Evolutionary conservation across 2,797 vertebrate species (phyloP), one percentile per base, ranked within the genome.

Genomic region (Sebastolobus altivelis): DNA sequence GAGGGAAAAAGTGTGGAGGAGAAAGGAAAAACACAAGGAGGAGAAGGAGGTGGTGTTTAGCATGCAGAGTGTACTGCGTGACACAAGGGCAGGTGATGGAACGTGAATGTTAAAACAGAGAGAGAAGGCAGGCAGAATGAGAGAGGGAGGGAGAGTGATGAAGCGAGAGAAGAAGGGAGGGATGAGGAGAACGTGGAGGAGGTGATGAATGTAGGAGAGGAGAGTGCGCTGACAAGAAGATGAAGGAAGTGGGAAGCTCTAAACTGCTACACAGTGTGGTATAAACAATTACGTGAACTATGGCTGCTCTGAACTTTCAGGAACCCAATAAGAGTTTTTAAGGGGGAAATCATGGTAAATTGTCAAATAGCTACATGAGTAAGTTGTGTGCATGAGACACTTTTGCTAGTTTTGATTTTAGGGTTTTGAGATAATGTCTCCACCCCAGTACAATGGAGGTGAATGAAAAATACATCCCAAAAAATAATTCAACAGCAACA

Each of bases 71-170:
- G 69, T 43, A 68, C 65, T 25, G 75, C 65, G 22, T 84, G 87
- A 91, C 84, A 92, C 90, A 79, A 90, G 88, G 85, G 87, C 90
- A 93, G 91, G 87, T 90, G 87, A 89, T 79, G 65, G 88, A 89
- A 88, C 49, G 66, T 83, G 89, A 92, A 90, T 89, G 83, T 84
- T 91, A 88, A 91, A 87, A 89, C 68, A 72, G 65, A 60, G 68
- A 74, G 72, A 69, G 82, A 72, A 46, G 63, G 77, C 61, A 29
- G 65, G 59, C 79, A 80, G 74, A 71, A 78, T 46, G 58, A 83
- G 60, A 60, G 81, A 80, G 67, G 65, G 77, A 81, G 77, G 71
- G 35, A 52, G 79, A 72, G 69, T 66, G 83, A 85, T 67, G 69
- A 82, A 84, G 72, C 67, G 83, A 87, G 84, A 83, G 81, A 79